Evolutionary conservation across 2,797 vertebrate genomes (phyloP).

Genomic region (Hirundo rustica): DNA sequence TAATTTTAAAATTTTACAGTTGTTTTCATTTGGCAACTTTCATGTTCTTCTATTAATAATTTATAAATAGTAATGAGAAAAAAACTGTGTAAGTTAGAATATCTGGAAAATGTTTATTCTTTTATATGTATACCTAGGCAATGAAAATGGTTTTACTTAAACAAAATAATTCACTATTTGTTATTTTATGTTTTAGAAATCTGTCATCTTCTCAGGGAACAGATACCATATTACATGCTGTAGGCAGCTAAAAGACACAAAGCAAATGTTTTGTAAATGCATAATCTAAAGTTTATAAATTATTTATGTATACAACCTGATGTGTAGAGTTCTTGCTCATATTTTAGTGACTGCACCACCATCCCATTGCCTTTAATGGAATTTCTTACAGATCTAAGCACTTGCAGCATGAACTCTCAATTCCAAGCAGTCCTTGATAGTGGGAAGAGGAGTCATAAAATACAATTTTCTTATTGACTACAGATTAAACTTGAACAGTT

Average conservation of each 20-base stretch:
- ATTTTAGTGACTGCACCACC: neutral
- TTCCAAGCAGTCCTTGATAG: neutral
- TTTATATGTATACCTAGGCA: neutral
- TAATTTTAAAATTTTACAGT: neutral
- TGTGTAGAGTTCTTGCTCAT: neutral
- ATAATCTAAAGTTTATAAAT: neutral
- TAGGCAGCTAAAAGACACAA: neutral
- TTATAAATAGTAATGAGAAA: neutral
- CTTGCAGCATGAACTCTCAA: neutral
- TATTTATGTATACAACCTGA: neutral
- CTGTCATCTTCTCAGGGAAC: neutral
- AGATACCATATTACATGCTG: neutral
- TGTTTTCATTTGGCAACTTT: neutral
- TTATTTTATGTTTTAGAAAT: constrained; percentile 14
- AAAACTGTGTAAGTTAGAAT: neutral
- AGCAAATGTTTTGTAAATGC: neutral
- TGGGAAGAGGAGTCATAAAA: neutral
- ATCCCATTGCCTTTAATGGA: neutral
- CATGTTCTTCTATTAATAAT: neutral
- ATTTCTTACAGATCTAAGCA: neutral
- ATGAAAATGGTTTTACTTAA: neutral
- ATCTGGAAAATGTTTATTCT: neutral
- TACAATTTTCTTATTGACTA: neutral
- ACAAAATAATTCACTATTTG: neutral
- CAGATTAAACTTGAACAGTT: neutral